phyloP scores from a whole-genome alignment of 2,113 vertebrate species.

The Drymodes brunneopygia region DNA sequence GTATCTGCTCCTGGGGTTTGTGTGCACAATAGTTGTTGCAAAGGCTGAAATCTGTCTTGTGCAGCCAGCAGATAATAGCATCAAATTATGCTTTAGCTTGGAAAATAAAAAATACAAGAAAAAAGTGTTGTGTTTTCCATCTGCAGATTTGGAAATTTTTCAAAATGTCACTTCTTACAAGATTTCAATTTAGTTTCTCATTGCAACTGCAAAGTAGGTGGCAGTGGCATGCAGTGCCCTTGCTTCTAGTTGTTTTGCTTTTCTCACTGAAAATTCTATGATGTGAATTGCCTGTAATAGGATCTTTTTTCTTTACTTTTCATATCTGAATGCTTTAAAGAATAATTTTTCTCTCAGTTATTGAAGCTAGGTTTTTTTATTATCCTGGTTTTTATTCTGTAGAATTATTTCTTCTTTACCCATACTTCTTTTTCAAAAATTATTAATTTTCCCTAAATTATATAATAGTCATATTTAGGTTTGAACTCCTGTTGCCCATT shows the following conservation, averaged over 20 bases:
- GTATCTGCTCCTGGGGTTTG: background rate
- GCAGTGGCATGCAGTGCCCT: background rate
- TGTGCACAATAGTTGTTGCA: background rate
- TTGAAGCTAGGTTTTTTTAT: background rate
- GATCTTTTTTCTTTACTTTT: background rate
- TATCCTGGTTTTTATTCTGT: background rate
- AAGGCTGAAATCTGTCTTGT: background rate
- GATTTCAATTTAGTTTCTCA: slow-evolving; percentile 18
- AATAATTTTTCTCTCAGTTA: background rate
- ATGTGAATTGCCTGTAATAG: background rate
- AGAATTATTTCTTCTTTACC: background rate
- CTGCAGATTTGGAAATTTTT: background rate
- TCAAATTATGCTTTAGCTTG: background rate
- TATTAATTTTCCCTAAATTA: background rate
- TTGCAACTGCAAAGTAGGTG: background rate
- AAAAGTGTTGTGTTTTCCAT: background rate
- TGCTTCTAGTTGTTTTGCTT: background rate
- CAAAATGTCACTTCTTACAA: background rate
- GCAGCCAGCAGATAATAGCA: background rate
- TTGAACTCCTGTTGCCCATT: slow-evolving; percentile 1
- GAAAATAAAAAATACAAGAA: background rate
- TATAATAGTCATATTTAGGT: background rate
- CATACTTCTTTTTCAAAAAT: background rate
- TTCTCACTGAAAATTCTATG: background rate
- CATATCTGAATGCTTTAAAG: background rate